Conservation (phyloP, 2,113 vertebrate species). For the Sardina pilchardus region DNA sequence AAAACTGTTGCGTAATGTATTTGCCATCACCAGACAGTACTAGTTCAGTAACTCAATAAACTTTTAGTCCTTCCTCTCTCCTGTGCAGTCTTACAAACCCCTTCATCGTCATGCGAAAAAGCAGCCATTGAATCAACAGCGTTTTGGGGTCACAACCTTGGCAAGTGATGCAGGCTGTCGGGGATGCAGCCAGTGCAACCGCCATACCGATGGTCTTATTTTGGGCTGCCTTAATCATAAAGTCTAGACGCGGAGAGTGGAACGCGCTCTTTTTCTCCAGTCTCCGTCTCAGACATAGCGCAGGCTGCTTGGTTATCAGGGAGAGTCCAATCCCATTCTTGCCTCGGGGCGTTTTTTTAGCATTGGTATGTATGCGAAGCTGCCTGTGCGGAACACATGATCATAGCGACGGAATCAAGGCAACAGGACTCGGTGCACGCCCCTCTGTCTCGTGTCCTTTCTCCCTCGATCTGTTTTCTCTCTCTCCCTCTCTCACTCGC, state of each 20-base stretch:
- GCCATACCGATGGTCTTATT: conserved; percentile 40
- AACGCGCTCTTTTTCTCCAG: conserved; percentile 17
- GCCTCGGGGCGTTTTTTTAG: conserved; percentile 45
- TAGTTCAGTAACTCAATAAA: not conserved
- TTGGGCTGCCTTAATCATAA: conserved; percentile 52
- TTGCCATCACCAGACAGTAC: not conserved
- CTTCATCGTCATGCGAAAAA: not conserved
- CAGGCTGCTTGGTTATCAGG: conserved; percentile 3
- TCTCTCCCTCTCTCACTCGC: conserved; percentile 33
- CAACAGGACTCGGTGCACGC: conserved; percentile 8
- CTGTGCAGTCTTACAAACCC: not conserved
- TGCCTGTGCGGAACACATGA: conserved; percentile 52
- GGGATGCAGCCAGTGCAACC: conserved; percentile 22
- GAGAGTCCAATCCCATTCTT: conserved; percentile 33
- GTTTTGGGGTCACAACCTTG: conserved; percentile 57
- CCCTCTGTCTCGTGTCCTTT: conserved; percentile 14
- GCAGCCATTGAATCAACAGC: conserved; percentile 37
- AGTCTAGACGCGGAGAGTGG: conserved; percentile 55
- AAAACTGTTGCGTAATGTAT: not conserved
- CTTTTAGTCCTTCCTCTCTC: not conserved
- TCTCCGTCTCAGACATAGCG: conserved; percentile 27
- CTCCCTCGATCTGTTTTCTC: conserved; percentile 26
- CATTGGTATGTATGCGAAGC: conserved; percentile 49
- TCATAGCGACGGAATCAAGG: conserved; percentile 38
- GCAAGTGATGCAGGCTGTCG: conserved; percentile 38